phyloP scores from a whole-genome alignment of 2,888 invertebrate species.

The Oscheius sp. region DNA sequence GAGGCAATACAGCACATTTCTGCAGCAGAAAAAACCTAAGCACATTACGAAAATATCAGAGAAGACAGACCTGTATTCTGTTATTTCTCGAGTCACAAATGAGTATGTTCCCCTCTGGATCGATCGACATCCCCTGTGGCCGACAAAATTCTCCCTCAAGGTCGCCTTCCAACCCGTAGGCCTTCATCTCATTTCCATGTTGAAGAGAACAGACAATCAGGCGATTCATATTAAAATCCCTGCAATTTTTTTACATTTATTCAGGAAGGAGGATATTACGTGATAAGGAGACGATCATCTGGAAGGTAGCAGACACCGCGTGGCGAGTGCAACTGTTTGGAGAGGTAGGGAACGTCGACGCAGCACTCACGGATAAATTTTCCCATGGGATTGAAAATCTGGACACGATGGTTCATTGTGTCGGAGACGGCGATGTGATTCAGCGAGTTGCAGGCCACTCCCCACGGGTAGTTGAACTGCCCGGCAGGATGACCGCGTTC shows the following conservation, averaged over 20 bases:
- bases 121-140: conserved; percentile 63
- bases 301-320: conserved; percentile 90
- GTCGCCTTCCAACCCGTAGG: conserved; percentile 77
- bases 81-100: conserved; percentile 94
- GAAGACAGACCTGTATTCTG: conserved; percentile 78
- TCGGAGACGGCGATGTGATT: conserved; percentile 91
- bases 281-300: conserved; percentile 86
- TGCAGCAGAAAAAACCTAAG: conserved; percentile 74
- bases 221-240: conserved; percentile 95
- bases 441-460: conserved; percentile 87
- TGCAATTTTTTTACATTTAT: conserved; percentile 77
- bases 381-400: conserved; percentile 86
- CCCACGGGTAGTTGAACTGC: conserved; percentile 97
- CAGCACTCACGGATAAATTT: conserved; percentile 86
- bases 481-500: conserved; percentile 87
- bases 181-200: conserved; percentile 68
- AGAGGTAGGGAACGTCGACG: conserved; percentile 81
- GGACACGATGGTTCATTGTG: conserved; percentile 90
- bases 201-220: conserved; percentile 57
- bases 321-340: conserved; percentile 84
- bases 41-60: too few species aligned
- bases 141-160: conserved; percentile 52
- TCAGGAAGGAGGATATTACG: conserved; percentile 41
- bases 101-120: conserved; percentile 81
- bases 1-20: conserved; percentile 75